Percentiles rank a stretch among this genome's conserved stretches.
phyloP scores from a whole-genome alignment of 2,113 vertebrate species.

The Eubucco bourcierii region DNA sequence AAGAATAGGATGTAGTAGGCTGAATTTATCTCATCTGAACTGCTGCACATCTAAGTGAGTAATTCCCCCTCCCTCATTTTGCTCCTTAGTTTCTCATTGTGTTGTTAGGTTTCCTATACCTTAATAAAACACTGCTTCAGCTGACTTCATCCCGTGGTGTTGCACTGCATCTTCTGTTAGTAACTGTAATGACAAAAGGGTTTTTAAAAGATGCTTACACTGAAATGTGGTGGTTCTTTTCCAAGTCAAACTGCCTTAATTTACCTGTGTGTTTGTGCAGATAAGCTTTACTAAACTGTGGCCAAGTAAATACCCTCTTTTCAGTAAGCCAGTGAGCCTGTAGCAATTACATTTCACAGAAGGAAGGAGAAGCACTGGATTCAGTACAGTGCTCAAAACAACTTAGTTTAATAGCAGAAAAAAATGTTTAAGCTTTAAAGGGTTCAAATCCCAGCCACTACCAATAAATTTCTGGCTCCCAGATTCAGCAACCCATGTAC shows the following conservation, averaged over 20 bases:
- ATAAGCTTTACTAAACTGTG: conserved; percentile 25
- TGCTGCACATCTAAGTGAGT: neutral
- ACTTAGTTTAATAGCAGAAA: conserved; percentile 31
- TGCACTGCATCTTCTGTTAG: neutral
- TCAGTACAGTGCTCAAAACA: conserved; percentile 35
- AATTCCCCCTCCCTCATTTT: neutral
- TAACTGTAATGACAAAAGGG: neutral
- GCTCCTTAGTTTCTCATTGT: neutral
- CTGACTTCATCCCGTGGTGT: neutral
- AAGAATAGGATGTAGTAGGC: neutral
- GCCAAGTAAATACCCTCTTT: conserved; percentile 13
- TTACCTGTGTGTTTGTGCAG: conserved; percentile 16
- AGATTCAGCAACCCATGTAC: neutral
- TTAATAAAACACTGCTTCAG: neutral
- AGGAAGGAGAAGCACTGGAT: conserved; percentile 2
- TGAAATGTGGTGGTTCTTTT: neutral
- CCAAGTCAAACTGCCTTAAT: neutral
- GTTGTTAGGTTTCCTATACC: neutral
- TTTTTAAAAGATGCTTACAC: neutral
- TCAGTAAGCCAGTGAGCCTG: neutral
- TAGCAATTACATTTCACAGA: conserved; percentile 40
- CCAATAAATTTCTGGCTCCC: neutral
- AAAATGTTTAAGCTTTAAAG: neutral
- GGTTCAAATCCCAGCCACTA: neutral
- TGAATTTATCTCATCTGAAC: neutral